A percentile compares a stretch with the other conserved stretches of the same genome.
Conservation (phyloP, 2,113 vertebrate genomes). For the Chaetodon auriga region DNA sequence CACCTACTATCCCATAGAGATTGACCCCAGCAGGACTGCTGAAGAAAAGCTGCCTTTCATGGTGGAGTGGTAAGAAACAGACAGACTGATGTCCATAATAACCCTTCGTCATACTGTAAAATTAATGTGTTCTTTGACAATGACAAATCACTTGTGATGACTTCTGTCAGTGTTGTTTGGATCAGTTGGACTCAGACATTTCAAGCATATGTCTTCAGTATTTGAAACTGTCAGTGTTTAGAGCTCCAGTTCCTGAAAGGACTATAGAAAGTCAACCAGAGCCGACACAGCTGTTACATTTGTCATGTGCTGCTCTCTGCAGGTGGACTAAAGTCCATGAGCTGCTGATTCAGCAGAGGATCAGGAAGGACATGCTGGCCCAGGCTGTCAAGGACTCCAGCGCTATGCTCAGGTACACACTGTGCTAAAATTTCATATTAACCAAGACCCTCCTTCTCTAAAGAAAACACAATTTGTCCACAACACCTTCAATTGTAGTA, state of each 20-base stretch:
- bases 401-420: conserved; percentile 86
- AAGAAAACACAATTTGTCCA: not conserved
- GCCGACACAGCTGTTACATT: not conserved
- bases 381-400: conserved; percentile 87
- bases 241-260: not conserved
- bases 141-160: not conserved
- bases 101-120: not conserved
- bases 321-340: conserved; percentile 92
- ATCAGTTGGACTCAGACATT: no score
- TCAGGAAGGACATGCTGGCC: conserved; percentile 85
- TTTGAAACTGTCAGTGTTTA: not conserved
- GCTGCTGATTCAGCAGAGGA: conserved; percentile 88
- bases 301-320: conserved; percentile 30
- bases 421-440: not conserved
- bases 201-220: not conserved
- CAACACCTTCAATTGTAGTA: no score
- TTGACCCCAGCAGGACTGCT: conserved; percentile 83
- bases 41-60: conserved; percentile 90
- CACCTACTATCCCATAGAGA: conserved; percentile 92
- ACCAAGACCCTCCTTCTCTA: no score
- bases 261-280: not conserved
- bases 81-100: not conserved
- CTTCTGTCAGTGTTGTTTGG: no score
- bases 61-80: conserved; percentile 89
- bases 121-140: not conserved